Conservation (phyloP, 2,113 vertebrate species). For the Plotosus lineatus region DNA sequence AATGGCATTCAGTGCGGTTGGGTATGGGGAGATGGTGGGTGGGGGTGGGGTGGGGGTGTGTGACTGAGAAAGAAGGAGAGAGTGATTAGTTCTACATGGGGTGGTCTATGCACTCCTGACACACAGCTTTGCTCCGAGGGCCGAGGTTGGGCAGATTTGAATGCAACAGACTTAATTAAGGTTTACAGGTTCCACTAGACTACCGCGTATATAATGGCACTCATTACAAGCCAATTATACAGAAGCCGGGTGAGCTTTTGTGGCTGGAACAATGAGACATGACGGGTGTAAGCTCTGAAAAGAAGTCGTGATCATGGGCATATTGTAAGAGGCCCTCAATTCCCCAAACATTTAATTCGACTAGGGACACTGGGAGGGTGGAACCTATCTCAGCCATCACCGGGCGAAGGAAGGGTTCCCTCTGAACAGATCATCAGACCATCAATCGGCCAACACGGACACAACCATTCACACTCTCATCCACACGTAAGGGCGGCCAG, state of each 20-base stretch:
- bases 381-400: no score
- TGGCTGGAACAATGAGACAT: constrained; percentile 66
- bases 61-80: constrained; percentile 4
- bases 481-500: no score
- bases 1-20: constrained; percentile 21
- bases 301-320: no score
- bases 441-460: no score
- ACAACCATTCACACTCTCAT: no score
- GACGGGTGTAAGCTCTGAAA: constrained; percentile 50
- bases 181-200: constrained; percentile 72
- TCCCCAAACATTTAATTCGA: no score
- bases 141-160: constrained; percentile 58
- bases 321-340: no score
- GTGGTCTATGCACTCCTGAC: constrained; percentile 46
- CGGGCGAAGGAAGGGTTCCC: no score
- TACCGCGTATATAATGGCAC: constrained; percentile 66
- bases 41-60: not conserved
- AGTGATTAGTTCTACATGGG: constrained; percentile 54
- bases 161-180: constrained; percentile 72
- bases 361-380: not conserved
- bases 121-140: constrained; percentile 50
- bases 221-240: constrained; percentile 72
- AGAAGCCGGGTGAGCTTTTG: constrained; percentile 67
- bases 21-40: not conserved
- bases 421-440: no score